phyloP scores from a whole-genome alignment of 2,797 vertebrate genomes.

The Falco peregrinus region DNA sequence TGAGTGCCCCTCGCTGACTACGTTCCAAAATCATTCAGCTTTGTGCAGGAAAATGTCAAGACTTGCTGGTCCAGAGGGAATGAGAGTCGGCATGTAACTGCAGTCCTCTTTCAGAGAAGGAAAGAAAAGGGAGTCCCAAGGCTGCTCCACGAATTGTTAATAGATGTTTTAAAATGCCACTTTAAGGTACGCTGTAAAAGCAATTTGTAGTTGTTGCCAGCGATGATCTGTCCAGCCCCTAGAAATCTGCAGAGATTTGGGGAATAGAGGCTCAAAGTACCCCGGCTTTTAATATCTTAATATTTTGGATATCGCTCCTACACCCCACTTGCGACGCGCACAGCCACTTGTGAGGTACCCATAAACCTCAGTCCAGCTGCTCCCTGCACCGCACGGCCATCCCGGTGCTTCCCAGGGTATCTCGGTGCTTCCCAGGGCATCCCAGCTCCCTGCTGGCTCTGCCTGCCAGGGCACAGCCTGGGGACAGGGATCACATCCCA shows the following conservation, averaged over 20 bases:
- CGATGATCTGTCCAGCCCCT: too few species aligned
- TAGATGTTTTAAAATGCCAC: background rate
- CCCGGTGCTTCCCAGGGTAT: background rate
- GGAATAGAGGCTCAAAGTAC: background rate
- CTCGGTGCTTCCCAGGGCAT: too few species aligned
- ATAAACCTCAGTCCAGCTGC: background rate
- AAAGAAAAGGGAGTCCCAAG: background rate
- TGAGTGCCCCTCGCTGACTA: background rate
- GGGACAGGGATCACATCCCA: background rate
- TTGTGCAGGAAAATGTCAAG: too few species aligned
- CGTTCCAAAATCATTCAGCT: background rate
- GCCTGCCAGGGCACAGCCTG: background rate
- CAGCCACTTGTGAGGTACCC: background rate
- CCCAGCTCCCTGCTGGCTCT: background rate
- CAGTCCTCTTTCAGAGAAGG: background rate
- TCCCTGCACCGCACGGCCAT: background rate
- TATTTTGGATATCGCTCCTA: too few species aligned
- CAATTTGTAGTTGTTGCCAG: background rate
- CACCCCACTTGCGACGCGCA: fast-evolving
- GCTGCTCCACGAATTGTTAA: background rate
- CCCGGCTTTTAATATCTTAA: background rate
- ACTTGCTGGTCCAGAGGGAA: background rate
- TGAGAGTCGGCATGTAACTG: background rate
- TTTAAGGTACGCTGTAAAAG: background rate
- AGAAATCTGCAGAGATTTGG: background rate